phyloP scores from a whole-genome alignment of 2,797 vertebrate species.

The Dermochelys coriacea region DNA sequence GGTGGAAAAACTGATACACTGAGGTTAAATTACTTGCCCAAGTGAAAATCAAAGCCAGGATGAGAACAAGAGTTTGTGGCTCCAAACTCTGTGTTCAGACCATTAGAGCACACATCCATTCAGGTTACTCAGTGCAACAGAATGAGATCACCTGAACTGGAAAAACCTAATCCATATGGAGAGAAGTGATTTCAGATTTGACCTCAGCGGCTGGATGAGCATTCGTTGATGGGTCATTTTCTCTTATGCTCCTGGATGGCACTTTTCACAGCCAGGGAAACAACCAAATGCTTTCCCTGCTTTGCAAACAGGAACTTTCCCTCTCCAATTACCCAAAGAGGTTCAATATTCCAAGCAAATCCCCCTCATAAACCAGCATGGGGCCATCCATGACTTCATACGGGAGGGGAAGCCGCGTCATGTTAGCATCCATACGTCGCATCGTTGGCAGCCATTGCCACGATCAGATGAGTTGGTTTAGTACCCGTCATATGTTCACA shows the following conservation, averaged over 20 bases:
- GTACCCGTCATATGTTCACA: accelerated
- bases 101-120: not conserved
- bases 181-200: not conserved
- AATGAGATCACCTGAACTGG: not conserved
- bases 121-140: not conserved
- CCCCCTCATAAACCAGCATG: accelerated
- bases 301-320: not conserved
- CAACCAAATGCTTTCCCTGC: not conserved
- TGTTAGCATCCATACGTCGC: not conserved
- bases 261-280: not conserved
- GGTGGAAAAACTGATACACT: not conserved
- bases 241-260: not conserved
- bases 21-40: not conserved
- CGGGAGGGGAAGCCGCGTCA: not conserved
- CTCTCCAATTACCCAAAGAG: not conserved
- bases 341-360: not conserved
- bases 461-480: not conserved
- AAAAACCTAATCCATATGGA: not conserved
- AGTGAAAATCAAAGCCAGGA: not conserved
- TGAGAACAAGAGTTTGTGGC: not conserved
- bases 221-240: not conserved
- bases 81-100: not conserved
- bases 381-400: not conserved
- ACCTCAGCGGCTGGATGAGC: accelerated
- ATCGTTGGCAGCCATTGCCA: not conserved